Evolutionary conservation across 1,140 invertebrate species (phyloP).

Genomic region (Ceratina japonica): DNA sequence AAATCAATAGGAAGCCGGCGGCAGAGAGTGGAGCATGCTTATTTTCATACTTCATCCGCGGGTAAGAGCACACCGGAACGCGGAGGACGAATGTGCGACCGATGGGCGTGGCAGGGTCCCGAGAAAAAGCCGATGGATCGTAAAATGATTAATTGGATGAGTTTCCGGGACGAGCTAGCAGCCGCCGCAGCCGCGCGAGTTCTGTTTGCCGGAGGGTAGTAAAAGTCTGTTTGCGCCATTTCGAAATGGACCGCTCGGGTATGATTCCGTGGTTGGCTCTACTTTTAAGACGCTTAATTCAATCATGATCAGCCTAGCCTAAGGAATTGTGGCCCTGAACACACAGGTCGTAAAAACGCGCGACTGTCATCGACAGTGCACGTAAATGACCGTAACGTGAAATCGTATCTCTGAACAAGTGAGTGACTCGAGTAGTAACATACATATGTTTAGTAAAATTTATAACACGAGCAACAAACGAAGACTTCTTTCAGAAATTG

Average conservation of each 20-base stretch:
- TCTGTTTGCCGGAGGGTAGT: slow-evolving; percentile 57
- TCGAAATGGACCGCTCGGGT: slow-evolving; percentile 22
- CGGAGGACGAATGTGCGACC: slow-evolving; percentile 26
- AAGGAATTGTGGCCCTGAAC: slow-evolving; percentile 11
- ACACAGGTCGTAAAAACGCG: slow-evolving; percentile 62
- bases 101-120: slow-evolving; percentile 30
- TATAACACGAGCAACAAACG: no score
- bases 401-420: slow-evolving; percentile 1
- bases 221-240: slow-evolving; percentile 62
- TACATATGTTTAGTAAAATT: not conserved
- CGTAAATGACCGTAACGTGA: slow-evolving; percentile 53
- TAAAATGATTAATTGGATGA: slow-evolving; percentile 71
- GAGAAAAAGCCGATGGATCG: slow-evolving; percentile 58
- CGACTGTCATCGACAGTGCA: slow-evolving; percentile 42
- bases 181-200: slow-evolving; percentile 11
- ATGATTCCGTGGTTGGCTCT: slow-evolving; percentile 10
- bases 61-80: slow-evolving; percentile 17
- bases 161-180: slow-evolving; percentile 20
- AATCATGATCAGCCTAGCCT: slow-evolving; percentile 37
- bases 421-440: no score
- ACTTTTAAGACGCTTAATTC: slow-evolving; percentile 68
- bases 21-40: slow-evolving; percentile 25
- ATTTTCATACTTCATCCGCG: slow-evolving; percentile 29
- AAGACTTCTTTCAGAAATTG: no score
- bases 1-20: slow-evolving; percentile 32